Conservation (phyloP, 2,113 vertebrate species). For the Pithys albifrons region DNA sequence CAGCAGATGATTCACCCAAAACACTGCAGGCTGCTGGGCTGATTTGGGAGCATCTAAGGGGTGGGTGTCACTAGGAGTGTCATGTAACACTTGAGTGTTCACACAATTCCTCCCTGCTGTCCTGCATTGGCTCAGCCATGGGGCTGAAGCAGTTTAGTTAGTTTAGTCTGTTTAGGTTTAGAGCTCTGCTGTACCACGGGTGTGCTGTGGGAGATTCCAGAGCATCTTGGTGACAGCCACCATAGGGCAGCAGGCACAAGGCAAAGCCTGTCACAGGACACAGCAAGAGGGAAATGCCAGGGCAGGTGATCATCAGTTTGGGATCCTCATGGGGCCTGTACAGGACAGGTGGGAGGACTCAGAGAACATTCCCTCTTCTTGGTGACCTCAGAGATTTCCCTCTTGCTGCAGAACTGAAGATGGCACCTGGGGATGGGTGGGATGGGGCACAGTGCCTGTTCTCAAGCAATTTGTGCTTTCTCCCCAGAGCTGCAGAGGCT, state of each 20-base stretch:
- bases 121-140: rapidly evolving
- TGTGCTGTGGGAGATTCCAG: background rate
- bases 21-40: background rate
- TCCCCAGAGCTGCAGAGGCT: conserved; percentile 90
- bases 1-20: background rate
- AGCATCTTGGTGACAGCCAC: background rate
- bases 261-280: background rate
- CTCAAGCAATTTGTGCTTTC: background rate
- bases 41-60: rapidly evolving
- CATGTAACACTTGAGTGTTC: background rate
- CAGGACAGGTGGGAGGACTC: background rate
- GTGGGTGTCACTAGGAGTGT: background rate
- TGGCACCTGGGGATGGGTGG: background rate
- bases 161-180: background rate
- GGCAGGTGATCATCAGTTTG: background rate
- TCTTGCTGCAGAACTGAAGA: background rate
- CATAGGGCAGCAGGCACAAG: background rate
- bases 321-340: background rate
- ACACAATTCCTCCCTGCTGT: background rate
- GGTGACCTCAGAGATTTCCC: background rate
- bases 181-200: background rate
- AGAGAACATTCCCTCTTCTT: background rate
- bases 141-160: background rate
- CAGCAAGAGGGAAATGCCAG: background rate
- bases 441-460: background rate